phyloP scores from a whole-genome alignment of 2,888 invertebrate genomes.

The Drosophila borealis region DNA sequence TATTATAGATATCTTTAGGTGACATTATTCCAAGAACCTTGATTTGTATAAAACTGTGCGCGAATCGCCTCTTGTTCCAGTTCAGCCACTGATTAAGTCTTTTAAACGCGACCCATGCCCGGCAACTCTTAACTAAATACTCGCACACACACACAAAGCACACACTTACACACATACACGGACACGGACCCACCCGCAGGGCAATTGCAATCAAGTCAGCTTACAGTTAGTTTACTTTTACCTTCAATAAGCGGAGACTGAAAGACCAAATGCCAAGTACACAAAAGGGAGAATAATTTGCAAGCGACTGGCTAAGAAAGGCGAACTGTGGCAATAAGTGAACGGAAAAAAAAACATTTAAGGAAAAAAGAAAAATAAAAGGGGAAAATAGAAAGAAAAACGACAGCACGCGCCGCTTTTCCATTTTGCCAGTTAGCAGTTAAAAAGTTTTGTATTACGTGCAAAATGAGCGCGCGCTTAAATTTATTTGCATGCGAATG shows the following conservation, averaged over 20 bases:
- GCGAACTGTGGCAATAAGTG: constrained; percentile 5
- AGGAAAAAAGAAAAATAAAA: constrained; percentile 7
- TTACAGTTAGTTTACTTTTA: constrained; percentile 57
- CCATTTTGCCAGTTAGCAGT: constrained; percentile 50
- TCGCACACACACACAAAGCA: background rate
- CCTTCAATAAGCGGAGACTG: constrained; percentile 47
- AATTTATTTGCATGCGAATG: constrained; percentile 65
- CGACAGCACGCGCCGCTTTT: constrained; percentile 58
- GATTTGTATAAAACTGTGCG: no score
- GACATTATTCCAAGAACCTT: background rate
- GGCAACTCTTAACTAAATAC: constrained; percentile 3
- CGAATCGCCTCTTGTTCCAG: constrained; percentile 7
- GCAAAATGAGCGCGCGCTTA: constrained; percentile 66
- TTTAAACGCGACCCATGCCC: background rate
- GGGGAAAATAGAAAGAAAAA: constrained; percentile 53
- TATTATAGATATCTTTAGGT: no score
- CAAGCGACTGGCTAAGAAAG: constrained; percentile 26
- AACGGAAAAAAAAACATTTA: background rate
- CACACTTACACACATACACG: constrained; percentile 11
- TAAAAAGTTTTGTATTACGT: constrained; percentile 72
- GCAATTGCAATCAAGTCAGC: constrained; percentile 45
- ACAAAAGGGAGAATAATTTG: constrained; percentile 39
- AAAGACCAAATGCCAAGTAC: constrained; percentile 37
- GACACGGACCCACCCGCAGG: background rate
- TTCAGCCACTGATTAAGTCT: constrained; percentile 25